Conservation (phyloP, 2,888 invertebrate genomes). For the Nebria salina region DNA sequence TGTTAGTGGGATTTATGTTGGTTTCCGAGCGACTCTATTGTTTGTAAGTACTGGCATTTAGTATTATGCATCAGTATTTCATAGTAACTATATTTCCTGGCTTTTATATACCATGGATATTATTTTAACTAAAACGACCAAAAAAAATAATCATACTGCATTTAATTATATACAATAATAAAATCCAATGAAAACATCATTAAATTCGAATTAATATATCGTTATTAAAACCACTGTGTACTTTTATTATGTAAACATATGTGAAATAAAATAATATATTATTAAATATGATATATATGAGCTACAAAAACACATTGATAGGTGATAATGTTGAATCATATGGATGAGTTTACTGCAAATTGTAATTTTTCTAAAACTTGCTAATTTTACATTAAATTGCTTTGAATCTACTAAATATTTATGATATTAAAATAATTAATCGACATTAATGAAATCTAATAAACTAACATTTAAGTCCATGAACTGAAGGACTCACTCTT, state of each 20-base stretch:
- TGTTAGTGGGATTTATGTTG: slow-evolving; percentile 23
- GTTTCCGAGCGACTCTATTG: not conserved
- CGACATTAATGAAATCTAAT: slow-evolving; percentile 12
- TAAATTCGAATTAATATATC: not conserved
- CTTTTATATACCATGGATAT: not conserved
- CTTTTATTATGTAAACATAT: not conserved
- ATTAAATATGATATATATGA: not conserved
- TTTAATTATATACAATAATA: slow-evolving; percentile 7
- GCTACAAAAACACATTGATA: not conserved
- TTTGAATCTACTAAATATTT: too few relatives aligned
- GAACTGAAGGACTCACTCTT: slow-evolving; percentile 20
- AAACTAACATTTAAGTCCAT: slow-evolving; percentile 29
- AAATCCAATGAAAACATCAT: slow-evolving; percentile 20
- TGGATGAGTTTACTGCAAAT: too few relatives aligned
- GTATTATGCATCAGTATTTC: not conserved
- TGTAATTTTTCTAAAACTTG: not conserved
- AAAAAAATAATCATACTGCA: slow-evolving; percentile 15
- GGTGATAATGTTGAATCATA: not conserved
- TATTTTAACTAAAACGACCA: not conserved
- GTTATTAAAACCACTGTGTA: too few relatives aligned
- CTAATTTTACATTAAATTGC: not conserved
- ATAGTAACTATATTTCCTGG: not conserved
- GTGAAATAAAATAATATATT: not conserved
- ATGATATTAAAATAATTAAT: too few relatives aligned
- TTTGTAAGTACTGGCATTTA: not conserved